Conservation (phyloP, 2,797 vertebrate genomes). For the Sebastes iracundus region DNA sequence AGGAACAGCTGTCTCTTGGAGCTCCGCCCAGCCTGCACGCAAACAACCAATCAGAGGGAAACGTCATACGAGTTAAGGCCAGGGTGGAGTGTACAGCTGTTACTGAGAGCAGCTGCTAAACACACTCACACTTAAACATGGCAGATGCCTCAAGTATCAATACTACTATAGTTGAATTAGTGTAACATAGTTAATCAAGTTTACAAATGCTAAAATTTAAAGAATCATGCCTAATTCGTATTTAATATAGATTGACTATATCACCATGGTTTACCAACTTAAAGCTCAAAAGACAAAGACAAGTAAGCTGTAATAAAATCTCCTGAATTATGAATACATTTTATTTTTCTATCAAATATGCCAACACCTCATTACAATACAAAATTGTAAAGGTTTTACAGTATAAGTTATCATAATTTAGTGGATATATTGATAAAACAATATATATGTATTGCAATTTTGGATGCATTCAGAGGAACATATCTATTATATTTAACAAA, state of each 20-base stretch:
- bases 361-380: background rate
- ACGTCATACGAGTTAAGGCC: background rate
- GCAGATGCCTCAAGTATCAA: background rate
- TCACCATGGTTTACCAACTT: background rate
- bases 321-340: background rate
- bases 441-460: background rate
- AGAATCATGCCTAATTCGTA: background rate
- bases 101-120: conserved; percentile 11
- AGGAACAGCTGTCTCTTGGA: conserved; percentile 97
- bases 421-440: background rate
- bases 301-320: background rate
- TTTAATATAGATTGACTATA: background rate
- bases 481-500: background rate
- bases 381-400: no score
- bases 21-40: conserved; percentile 90
- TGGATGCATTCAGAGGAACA: background rate
- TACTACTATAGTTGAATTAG: background rate
- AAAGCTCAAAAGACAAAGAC: background rate
- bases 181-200: background rate
- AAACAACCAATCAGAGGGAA: conserved; percentile 41
- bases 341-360: background rate
- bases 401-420: no score
- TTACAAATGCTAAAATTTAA: background rate
- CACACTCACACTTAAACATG: background rate
- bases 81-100: background rate